Evolutionary conservation across 2,113 vertebrate species (phyloP), one percentile per base, ranked within the genome.

Genomic region (Ardeotis arabs): DNA sequence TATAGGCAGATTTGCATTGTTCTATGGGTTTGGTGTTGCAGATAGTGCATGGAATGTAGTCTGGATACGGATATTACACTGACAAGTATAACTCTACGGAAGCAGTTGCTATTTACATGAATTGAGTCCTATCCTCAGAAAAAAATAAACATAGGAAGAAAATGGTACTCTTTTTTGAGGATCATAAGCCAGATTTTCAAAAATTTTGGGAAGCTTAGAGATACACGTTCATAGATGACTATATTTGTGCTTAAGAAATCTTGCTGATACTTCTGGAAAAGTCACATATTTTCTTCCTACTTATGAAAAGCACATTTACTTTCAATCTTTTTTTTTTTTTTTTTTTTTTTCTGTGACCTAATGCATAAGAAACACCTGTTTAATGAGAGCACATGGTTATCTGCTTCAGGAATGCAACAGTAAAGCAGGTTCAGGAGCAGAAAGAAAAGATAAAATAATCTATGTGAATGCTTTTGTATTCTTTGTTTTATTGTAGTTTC

Each of bases 21-120:
- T 68, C 25, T 67, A 7, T 47, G 62, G 33, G 33, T 60, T 81
- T 18, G 44, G 9, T 62, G 52, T 72, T 22, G 4, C 15, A 62
- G 58, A 44, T 0, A 0, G 23, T 58, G 6, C 33, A 31, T 39
- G 33, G 23, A 44, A 35, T 1, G 0, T 77, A 15, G 63, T 69
- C 56, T 58, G 49, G 45, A 24, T 68, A 28, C 56, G 68, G 41
- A 90, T 88, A 62, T 79, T 22, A 68, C 7, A 62, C n/a, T 58
- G 33, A 37, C 10, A 39, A 4, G 1, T n/a, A 28, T 19, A 74
- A 33, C 17, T 75, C 33, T 67, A 0, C 2, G 3, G 28, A 81
- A 94, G 45, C n/a, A 87, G 20, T 74, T 74, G 37, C 6, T 93
- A 0, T 17, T 70, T 79, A n/a, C 4, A 8, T 41, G 25, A 84